phyloP scores from a whole-genome alignment of 92 coral and sea anemone species.

The Bergia sp. region DNA sequence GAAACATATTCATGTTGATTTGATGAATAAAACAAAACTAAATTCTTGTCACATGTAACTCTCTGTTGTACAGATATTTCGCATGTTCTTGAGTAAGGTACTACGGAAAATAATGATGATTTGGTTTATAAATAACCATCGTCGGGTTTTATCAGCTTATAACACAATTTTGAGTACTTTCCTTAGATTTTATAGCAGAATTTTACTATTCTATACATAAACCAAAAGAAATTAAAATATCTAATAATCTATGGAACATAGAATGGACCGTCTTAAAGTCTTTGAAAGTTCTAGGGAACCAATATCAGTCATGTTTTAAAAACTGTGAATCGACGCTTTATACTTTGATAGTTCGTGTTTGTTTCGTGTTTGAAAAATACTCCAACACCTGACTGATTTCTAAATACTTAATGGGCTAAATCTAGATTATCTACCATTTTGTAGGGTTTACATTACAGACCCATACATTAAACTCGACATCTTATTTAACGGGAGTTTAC shows the following conservation, averaged over 20 bases:
- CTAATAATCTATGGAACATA: neutral
- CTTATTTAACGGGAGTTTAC: neutral
- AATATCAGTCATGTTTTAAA: neutral
- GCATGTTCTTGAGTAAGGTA: neutral
- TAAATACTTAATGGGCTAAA: neutral
- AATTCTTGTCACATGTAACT: neutral
- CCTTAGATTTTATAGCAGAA: neutral
- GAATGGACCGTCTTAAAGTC: neutral
- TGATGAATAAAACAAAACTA: neutral
- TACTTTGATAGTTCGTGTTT: neutral
- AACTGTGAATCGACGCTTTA: neutral
- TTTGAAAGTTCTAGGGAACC: no score
- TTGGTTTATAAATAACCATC: neutral
- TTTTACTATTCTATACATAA: neutral
- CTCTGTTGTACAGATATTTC: neutral
- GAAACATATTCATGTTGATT: neutral
- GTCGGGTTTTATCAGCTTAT: neutral
- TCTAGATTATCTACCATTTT: neutral
- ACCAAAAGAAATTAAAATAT: neutral
- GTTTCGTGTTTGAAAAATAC: neutral
- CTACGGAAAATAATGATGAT: neutral
- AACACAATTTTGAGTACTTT: neutral
- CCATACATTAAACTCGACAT: neutral
- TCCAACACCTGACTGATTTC: neutral
- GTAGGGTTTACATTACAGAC: neutral